Conservation (phyloP, 30 jellyfish, hydroid and myxozoan species). For the Turritopsis dohrnii region DNA sequence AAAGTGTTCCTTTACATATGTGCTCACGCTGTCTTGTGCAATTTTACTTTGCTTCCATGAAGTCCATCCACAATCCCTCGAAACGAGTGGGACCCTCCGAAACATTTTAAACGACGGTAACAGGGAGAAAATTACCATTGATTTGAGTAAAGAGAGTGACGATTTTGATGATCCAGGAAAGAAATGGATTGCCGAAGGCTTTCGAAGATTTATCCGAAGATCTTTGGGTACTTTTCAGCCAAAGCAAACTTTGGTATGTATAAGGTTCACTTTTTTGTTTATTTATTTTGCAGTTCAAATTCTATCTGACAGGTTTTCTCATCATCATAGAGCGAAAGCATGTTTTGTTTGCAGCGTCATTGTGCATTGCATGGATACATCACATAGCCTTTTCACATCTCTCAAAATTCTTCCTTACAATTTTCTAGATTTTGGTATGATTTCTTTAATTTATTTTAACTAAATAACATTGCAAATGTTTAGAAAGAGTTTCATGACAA, state of each 20-base stretch:
- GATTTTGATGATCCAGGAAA: background rate
- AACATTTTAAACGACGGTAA: constrained; percentile 7
- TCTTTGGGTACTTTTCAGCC: background rate
- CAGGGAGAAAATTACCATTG: constrained; percentile 8
- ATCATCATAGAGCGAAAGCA: too few relatives aligned
- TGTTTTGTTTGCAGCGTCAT: too few relatives aligned
- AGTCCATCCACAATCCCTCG: background rate
- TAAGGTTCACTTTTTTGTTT: background rate
- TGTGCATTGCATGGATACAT: too few relatives aligned
- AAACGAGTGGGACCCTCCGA: background rate
- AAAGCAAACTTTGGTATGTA: background rate
- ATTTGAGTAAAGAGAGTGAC: background rate
- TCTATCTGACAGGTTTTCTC: background rate
- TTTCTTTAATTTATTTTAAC: background rate
- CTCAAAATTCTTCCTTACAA: background rate
- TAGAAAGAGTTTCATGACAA: constrained; percentile 74
- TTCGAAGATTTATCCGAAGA: constrained; percentile 3
- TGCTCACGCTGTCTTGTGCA: background rate
- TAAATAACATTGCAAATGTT: background rate
- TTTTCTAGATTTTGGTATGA: background rate
- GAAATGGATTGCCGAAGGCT: background rate
- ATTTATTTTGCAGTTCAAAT: background rate
- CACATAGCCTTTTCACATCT: too few relatives aligned
- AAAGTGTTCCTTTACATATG: background rate
- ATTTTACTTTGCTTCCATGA: background rate